phyloP scores from a whole-genome alignment of 2,797 vertebrate genomes.

The Choloepus didactylus region DNA sequence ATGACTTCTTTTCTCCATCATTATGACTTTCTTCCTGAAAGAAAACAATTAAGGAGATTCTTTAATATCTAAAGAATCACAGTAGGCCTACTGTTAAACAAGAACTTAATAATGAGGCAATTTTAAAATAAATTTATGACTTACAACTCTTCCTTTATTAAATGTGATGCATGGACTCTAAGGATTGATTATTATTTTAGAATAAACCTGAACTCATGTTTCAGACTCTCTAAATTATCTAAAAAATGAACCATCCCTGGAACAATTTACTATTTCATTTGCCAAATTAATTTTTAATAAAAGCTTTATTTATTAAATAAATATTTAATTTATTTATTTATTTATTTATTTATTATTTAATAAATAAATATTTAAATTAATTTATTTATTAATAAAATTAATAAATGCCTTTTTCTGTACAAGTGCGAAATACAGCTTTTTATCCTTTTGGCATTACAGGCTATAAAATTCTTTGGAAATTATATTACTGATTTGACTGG shows the following conservation, averaged over 20 bases:
- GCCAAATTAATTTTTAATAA: slow-evolving; percentile 18
- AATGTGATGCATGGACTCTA: background rate
- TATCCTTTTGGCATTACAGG: slow-evolving; percentile 87
- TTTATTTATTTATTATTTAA: no score
- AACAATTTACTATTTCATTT: background rate
- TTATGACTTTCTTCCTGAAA: background rate
- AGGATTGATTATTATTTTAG: slow-evolving; percentile 32
- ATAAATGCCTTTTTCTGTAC: slow-evolving; percentile 91
- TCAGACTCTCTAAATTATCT: background rate
- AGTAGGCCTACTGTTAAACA: no score
- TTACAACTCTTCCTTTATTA: background rate
- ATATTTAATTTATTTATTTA: no score
- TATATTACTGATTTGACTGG: slow-evolving; percentile 77
- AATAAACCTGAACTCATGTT: background rate
- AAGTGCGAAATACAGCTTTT: slow-evolving; percentile 88
- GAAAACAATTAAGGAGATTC: slow-evolving; percentile 19
- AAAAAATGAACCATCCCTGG: background rate
- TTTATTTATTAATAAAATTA: no score
- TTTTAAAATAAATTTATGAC: background rate
- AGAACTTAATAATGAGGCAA: no score
- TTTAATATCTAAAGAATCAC: background rate
- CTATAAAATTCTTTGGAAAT: slow-evolving; percentile 84
- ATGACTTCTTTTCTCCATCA: background rate
- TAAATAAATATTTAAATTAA: no score
- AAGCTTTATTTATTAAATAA: no score